Percentiles rank a stretch among this genome's conserved stretches.
Evolutionary conservation across 2,888 invertebrate species (phyloP).

Genomic region (Cosmopolites sordidus): DNA sequence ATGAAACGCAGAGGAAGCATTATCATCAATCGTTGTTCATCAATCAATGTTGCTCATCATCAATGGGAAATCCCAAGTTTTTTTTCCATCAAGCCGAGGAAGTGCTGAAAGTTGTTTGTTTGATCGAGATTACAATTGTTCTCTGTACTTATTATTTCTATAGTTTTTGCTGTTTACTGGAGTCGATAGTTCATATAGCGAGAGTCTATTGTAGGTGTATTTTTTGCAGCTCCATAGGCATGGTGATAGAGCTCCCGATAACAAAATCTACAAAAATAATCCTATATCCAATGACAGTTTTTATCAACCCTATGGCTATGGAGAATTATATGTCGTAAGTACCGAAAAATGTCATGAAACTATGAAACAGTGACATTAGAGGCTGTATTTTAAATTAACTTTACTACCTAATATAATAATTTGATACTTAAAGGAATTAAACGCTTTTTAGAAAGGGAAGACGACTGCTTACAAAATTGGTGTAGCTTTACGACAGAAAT

Average conservation of each 20-base stretch:
- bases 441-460: constrained; percentile 50
- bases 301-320: constrained; percentile 41
- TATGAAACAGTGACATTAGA: not conserved
- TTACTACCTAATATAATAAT: not conserved
- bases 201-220: not conserved
- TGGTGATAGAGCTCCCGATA: constrained; percentile 8
- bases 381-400: not conserved
- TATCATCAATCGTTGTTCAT: too few species aligned
- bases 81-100: too few species aligned
- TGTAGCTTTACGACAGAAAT: constrained; percentile 56
- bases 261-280: constrained; percentile 1
- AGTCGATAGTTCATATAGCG: too few species aligned
- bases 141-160: too few species aligned
- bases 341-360: too few species aligned
- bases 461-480: constrained; percentile 59
- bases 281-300: constrained; percentile 3
- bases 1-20: too few species aligned
- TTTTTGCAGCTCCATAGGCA: constrained; percentile 16
- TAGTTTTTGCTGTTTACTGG: too few species aligned
- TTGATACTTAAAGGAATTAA: too few species aligned
- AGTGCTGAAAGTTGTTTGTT: too few species aligned
- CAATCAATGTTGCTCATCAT: too few species aligned
- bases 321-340: constrained; percentile 16
- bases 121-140: too few species aligned
- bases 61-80: too few species aligned